These are phyloP conservation scores for Esperia sulphurella DNA, from an alignment of 2,888 invertebrate genomes.

Conservation along the genomic window DNA sequence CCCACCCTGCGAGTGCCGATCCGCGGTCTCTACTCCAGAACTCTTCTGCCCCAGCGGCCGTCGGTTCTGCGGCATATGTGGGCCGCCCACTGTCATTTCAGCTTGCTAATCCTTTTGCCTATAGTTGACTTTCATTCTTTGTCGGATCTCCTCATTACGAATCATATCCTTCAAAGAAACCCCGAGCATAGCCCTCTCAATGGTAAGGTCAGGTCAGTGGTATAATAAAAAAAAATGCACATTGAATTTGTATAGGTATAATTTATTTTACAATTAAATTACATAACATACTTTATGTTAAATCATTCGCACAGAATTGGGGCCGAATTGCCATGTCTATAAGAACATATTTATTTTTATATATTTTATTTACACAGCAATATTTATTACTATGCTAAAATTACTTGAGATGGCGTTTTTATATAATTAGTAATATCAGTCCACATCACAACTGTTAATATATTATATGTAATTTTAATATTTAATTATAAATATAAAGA, in stretches of 20 bases:
- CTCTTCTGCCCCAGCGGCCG: too few relatives aligned
- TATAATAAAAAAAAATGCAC: conserved; percentile 13
- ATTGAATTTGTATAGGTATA: conserved; percentile 25
- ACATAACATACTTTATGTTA: conserved; percentile 19
- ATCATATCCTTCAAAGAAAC: too few relatives aligned
- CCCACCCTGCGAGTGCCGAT: too few relatives aligned
- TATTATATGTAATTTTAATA: conserved; percentile 8
- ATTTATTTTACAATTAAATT: conserved; percentile 50
- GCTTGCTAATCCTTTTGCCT: too few relatives aligned
- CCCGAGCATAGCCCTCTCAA: too few relatives aligned
- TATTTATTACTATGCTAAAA: conserved; percentile 28
- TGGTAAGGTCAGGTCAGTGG: too few relatives aligned
- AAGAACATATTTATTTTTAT: conserved; percentile 25
- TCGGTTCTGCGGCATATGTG: too few relatives aligned
- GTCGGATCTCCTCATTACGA: too few relatives aligned
- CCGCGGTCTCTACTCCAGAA: too few relatives aligned
- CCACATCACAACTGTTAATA: conserved; percentile 54
- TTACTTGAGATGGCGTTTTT: conserved; percentile 59
- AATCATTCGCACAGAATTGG: conserved; percentile 36
- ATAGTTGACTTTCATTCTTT: too few relatives aligned
- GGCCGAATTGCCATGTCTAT: conserved; percentile 33
- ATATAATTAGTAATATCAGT: conserved; percentile 61
- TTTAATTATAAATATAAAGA: neutral
- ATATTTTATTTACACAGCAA: conserved; percentile 42
- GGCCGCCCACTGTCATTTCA: too few relatives aligned